Evolutionary conservation across 2,113 vertebrate genomes (phyloP).

Genomic region (Diglossa brunneiventris): DNA sequence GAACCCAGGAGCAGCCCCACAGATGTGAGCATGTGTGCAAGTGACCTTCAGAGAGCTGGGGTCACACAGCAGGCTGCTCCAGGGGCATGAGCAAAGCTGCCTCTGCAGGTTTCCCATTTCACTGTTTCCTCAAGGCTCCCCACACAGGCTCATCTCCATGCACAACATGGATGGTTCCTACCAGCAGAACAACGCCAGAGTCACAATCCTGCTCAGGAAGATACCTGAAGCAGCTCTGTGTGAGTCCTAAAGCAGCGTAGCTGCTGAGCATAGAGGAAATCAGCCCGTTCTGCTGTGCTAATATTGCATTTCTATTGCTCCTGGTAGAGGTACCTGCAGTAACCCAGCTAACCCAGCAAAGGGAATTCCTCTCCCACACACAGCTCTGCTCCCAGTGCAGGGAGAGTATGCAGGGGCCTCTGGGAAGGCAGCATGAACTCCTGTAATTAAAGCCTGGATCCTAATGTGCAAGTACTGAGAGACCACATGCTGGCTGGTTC

Average conservation of each 20-base stretch:
- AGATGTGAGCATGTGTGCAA: neutral
- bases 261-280: neutral
- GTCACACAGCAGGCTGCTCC: accelerated
- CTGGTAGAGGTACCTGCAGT: neutral
- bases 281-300: neutral
- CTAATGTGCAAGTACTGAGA: neutral
- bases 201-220: neutral
- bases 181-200: neutral
- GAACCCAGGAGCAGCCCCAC: neutral
- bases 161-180: neutral
- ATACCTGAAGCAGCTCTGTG: neutral
- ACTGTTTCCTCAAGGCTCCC: neutral
- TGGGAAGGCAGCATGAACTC: neutral
- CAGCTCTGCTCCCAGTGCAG: neutral
- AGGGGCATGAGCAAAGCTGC: neutral
- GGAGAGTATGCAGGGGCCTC: neutral
- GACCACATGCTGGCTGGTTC: neutral
- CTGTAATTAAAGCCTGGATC: constrained; percentile 19
- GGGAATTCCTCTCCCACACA: neutral
- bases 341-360: neutral
- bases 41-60: neutral
- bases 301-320: neutral
- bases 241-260: neutral
- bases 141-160: neutral
- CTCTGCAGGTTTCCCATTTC: neutral